A percentile compares a stretch with the other conserved stretches of the same genome.
Evolutionary conservation across 2,113 vertebrate genomes (phyloP).

Genomic region (Ceyx margarethae): DNA sequence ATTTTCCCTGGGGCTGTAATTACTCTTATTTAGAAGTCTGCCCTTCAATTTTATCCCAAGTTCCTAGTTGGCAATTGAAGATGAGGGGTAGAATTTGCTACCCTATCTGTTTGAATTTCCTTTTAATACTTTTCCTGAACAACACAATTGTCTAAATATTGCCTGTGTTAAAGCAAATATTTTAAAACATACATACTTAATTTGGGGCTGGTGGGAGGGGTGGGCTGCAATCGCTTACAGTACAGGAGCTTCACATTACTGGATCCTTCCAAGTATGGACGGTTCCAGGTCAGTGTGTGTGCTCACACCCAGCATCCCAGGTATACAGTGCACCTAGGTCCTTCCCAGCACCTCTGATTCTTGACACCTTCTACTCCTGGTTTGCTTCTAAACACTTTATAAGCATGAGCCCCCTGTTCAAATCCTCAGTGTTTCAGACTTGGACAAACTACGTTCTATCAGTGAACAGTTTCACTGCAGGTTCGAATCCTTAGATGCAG

Average conservation of each 20-base stretch:
- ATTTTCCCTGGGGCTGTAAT: neutral
- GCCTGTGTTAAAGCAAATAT: neutral
- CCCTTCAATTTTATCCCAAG: neutral
- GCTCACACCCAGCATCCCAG: neutral
- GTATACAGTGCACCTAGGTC: neutral
- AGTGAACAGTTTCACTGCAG: neutral
- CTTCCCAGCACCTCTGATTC: neutral
- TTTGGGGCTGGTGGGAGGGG: neutral
- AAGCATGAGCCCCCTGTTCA: constrained; percentile 16
- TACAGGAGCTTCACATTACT: neutral
- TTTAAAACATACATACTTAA: neutral
- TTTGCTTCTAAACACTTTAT: constrained; percentile 25
- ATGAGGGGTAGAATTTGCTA: neutral
- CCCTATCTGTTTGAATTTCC: neutral
- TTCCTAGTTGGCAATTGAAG: neutral
- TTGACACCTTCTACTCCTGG: constrained; percentile 41
- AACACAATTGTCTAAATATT: neutral
- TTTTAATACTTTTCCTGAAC: neutral
- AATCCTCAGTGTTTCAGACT: neutral
- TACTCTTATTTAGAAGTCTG: neutral
- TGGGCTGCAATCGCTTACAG: neutral
- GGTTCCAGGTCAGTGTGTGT: neutral
- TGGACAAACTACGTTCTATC: constrained; percentile 28
- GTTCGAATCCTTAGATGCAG: constrained; percentile 21
- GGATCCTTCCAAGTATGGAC: neutral